Conservation (phyloP, 2,797 vertebrate genomes). For the Petrocephalus sullivani region DNA sequence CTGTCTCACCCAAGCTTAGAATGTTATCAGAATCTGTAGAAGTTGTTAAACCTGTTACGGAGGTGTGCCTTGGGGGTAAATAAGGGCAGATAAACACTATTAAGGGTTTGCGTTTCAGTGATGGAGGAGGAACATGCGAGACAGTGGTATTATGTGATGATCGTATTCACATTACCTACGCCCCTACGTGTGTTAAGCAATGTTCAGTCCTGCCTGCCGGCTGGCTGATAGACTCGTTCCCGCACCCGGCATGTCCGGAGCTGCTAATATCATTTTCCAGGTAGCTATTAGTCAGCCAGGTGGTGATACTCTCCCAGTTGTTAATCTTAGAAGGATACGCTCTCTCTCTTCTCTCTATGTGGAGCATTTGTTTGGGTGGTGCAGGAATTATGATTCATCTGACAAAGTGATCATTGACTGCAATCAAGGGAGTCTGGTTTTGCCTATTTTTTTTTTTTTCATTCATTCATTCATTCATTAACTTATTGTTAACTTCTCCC, state of each 20-base stretch:
- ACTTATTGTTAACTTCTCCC: slow-evolving; percentile 32
- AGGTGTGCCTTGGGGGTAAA: slow-evolving; percentile 33
- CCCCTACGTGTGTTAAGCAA: slow-evolving; percentile 23
- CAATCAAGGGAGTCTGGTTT: slow-evolving; percentile 49
- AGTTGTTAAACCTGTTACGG: slow-evolving; percentile 43
- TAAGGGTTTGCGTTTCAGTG: neutral
- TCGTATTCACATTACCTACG: slow-evolving; percentile 21
- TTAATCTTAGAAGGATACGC: neutral
- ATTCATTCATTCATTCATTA: neutral
- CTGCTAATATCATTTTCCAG: slow-evolving; percentile 36
- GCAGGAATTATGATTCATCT: slow-evolving; percentile 44
- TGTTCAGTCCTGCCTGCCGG: slow-evolving; percentile 11
- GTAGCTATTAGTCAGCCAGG: slow-evolving; percentile 40
- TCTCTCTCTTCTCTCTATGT: slow-evolving; percentile 30
- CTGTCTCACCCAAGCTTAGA: neutral
- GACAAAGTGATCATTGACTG: slow-evolving; percentile 58
- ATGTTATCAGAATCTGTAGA: slow-evolving; percentile 47
- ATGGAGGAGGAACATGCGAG: neutral
- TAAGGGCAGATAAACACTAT: slow-evolving; percentile 43
- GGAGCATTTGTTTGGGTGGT: slow-evolving; percentile 40
- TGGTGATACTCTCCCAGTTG: slow-evolving; percentile 16
- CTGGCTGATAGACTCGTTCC: neutral
- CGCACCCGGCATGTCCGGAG: slow-evolving; percentile 27
- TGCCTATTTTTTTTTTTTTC: neutral
- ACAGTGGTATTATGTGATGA: slow-evolving; percentile 36